A percentile compares a stretch with the other conserved stretches of the same genome.
Conservation (phyloP, 2,888 invertebrate species). For the Drosophila birchii region DNA sequence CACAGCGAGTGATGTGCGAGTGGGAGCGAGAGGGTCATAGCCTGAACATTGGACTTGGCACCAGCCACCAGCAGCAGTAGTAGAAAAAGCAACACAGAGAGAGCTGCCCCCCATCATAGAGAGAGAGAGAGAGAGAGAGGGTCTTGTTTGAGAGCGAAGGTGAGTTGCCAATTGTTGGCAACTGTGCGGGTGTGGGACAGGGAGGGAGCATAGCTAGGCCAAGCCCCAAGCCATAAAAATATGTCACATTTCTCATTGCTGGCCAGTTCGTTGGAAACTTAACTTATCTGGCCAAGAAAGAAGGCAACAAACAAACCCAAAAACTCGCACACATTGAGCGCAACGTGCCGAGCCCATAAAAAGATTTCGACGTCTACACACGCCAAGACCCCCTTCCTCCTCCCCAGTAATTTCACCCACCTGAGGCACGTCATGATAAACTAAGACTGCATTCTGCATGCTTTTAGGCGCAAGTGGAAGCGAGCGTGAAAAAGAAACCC, state of each 20-base stretch:
- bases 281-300: slow-evolving; percentile 52
- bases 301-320: slow-evolving; percentile 47
- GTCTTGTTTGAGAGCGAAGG: slow-evolving; percentile 63
- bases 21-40: slow-evolving; percentile 30
- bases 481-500: not conserved
- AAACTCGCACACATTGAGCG: slow-evolving; percentile 45
- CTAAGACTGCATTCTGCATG: slow-evolving; percentile 45
- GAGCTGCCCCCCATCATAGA: slow-evolving; percentile 10
- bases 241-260: slow-evolving; percentile 60
- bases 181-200: slow-evolving; percentile 29
- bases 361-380: slow-evolving; percentile 42
- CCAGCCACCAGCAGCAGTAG: slow-evolving; percentile 26
- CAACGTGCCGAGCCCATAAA: slow-evolving; percentile 77
- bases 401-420: slow-evolving; percentile 18
- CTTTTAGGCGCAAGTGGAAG: slow-evolving; percentile 53
- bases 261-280: slow-evolving; percentile 5
- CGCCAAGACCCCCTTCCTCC: slow-evolving; percentile 4
- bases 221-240: slow-evolving; percentile 69
- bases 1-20: slow-evolving; percentile 73
- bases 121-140: not conserved
- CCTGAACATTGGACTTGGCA: slow-evolving; percentile 71
- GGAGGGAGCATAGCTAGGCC: slow-evolving; percentile 38
- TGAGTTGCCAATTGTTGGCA: slow-evolving; percentile 69
- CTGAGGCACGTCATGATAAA: slow-evolving; percentile 41
- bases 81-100: slow-evolving; percentile 45